Evolutionary conservation across 2,888 invertebrate species (phyloP), one percentile per base, ranked within the genome.

Genomic region (Coelopa pilipes): DNA sequence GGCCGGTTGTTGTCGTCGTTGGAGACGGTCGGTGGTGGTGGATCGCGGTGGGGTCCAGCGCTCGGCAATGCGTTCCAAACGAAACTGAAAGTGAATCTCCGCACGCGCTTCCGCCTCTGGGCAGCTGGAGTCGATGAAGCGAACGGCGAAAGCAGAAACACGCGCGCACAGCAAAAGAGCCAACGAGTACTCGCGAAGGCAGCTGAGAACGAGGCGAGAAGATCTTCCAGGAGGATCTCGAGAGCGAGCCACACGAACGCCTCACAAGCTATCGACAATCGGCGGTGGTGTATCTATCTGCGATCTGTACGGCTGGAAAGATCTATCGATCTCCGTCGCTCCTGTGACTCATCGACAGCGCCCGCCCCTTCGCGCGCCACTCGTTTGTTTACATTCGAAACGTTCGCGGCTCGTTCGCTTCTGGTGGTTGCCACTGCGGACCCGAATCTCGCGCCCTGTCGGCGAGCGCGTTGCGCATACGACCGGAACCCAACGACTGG

Each of bases 71-170:
- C 77, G 77, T 76, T 74, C 70, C 71, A 67, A 76, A 73, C 68
- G 73, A 77, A 77, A 77, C 74, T 74, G 53, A 77, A 77, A 77
- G 74, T 75, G 74, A 66, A 63, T 46, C 45, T 70, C 63, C 65
- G 45, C 17, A 55, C 24, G 59, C 10, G 50, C 47, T 69, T 69
- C 63, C 65, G 73, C 24, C 47, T 34, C 17, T 17, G 34, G 62
- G 62, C 50, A 50, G 63, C 13, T n/a, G 24, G 15, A 69, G n/a
- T 34, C 34, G 34, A 34, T 7, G 7, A 34, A 34, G 2, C 4
- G 34, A 34, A 7, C 34, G 7, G 34, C 34, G 19, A 49, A 11
- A 2, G 19, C 1, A 3, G 10, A 46, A 65, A 17, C 46, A 46
- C 1, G n/a, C 17, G n/a, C n/a, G n/a, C n/a, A n/a, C n/a, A n/a